A percentile compares a stretch with the other conserved stretches of the same genome.
Evolutionary conservation across 2,113 vertebrate genomes (phyloP).

Genomic region (Zosterops hypoxanthus): DNA sequence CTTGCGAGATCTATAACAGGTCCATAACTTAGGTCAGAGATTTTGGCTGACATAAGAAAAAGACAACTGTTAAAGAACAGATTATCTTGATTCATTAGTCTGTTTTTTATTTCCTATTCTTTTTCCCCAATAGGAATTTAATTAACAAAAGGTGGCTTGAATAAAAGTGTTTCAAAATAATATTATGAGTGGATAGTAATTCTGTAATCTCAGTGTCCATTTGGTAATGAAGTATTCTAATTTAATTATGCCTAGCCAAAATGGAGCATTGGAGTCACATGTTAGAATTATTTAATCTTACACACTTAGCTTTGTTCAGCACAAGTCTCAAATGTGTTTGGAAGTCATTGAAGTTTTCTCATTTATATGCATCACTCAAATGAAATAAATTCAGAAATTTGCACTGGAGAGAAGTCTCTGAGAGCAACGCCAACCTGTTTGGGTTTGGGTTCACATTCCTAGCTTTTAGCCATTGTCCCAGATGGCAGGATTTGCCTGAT

Average conservation of each 20-base stretch:
- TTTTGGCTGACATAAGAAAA: not conserved
- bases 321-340: not conserved
- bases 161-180: not conserved
- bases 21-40: not conserved
- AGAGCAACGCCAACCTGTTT: not conserved
- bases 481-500: rapidly evolving
- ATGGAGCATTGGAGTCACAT: not conserved
- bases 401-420: rapidly evolving
- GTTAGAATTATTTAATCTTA: not conserved
- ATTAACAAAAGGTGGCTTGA: not conserved
- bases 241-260: not conserved
- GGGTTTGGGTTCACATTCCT: rapidly evolving
- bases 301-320: not conserved
- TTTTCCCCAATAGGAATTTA: not conserved
- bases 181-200: not conserved
- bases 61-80: not conserved
- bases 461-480: not conserved
- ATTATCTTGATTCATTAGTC: not conserved
- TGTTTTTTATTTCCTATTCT: not conserved
- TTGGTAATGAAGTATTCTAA: not conserved
- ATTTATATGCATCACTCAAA: not conserved
- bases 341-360: not conserved
- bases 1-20: not conserved
- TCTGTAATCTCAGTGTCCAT: not conserved
- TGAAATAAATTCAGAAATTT: not conserved